Evolutionary conservation across 2,113 vertebrate species (phyloP), one percentile per base, ranked within the genome.

Genomic region (Syngnathus typhle): DNA sequence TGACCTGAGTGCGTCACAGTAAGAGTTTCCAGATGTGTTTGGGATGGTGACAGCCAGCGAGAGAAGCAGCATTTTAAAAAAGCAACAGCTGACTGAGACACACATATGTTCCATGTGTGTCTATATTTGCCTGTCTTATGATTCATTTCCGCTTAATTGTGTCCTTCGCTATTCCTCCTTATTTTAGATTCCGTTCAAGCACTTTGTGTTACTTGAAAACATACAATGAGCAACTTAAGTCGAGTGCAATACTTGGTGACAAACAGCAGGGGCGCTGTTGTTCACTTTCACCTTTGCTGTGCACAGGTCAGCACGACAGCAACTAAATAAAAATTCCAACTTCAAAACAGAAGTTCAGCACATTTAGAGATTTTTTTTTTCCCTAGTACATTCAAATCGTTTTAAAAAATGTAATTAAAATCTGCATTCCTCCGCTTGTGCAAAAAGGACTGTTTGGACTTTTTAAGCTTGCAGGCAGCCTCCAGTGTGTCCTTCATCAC

Each of bases 11-110:
- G 70, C 36, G 65, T 73, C 56, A 60, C 51, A 68, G 67, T 73
- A 83, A 85, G 55, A 39, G 21, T 71, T 85, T 84, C 82, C 87
- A 89, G 82, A 88, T 87, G 65, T 74, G 64, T 73, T 69, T 39
- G 62, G 62, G 67, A 75, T 54, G 69, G 38, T 38, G 51, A 70
- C 60, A 61, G 36, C 19, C 47, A 0, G 60, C 51, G 64, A 68
- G 69, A 63, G 70, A 71, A 60, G 69, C 65, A 76, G 69, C 52
- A 68, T 23, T 64, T 49, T 32, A 32, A 49, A 37, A 58, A 19
- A 1, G 43, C 64, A 16, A 73, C 23, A 27, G 59, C 60, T 81
- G 82, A 79, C 51, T 80, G 4, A 36, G 18, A 9, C 21, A 56
- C 27, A 51, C 49, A 44, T 9, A 46, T 36, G 60, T 1, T 60